Conservation (phyloP, 2,113 vertebrate genomes). For the Fregetta grallaria region DNA sequence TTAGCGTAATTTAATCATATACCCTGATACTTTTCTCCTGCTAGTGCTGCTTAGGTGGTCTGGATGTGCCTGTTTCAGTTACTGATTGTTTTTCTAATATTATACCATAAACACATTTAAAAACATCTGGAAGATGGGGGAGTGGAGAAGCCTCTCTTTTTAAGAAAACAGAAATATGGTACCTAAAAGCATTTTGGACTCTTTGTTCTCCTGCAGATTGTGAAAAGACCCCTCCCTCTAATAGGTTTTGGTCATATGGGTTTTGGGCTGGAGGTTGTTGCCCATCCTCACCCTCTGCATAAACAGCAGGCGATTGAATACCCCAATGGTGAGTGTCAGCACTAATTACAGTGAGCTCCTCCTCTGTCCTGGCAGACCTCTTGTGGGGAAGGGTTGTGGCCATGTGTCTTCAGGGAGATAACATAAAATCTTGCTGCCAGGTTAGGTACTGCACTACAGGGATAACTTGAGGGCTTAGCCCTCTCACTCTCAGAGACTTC, state of each 20-base stretch:
- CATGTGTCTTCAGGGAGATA: not conserved
- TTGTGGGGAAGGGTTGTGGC: not conserved
- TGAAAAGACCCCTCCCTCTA: not conserved
- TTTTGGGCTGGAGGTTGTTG: not conserved
- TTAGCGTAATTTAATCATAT: slow-evolving; percentile 1
- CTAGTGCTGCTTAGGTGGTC: slow-evolving; percentile 37
- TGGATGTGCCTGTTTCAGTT: slow-evolving; percentile 19
- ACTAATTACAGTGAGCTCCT: not conserved
- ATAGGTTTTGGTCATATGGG: not conserved
- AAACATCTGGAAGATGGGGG: not conserved
- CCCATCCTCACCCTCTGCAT: not conserved
- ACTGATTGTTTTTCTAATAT: not conserved
- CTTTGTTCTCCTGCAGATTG: not conserved
- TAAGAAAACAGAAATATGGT: not conserved
- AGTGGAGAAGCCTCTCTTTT: not conserved
- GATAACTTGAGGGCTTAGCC: not conserved
- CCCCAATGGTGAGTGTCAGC: not conserved
- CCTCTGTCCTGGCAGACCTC: not conserved
- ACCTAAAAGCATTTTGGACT: not conserved
- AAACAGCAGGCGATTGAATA: not conserved
- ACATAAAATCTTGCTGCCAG: not conserved
- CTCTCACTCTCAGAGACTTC: not conserved
- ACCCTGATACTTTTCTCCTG: not conserved
- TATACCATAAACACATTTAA: not conserved
- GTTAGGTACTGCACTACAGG: not conserved